Conservation (phyloP, 2,888 invertebrate genomes). For the Eupelmus urozonus region DNA sequence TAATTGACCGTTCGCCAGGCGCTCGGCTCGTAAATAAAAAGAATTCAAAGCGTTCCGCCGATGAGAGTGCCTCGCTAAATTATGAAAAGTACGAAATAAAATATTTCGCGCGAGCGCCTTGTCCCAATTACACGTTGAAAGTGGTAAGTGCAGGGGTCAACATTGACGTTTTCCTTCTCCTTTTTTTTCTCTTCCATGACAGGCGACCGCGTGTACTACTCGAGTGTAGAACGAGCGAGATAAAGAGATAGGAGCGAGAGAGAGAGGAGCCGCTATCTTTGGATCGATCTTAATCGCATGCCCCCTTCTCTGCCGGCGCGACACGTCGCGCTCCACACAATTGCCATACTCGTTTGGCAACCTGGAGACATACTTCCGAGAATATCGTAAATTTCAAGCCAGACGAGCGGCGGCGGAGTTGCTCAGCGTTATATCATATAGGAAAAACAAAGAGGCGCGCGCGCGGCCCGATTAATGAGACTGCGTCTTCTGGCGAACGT, state of each 20-base stretch:
- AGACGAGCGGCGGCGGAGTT: background rate
- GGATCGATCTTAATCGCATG: slow-evolving; percentile 41
- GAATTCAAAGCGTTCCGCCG: too few relatives aligned
- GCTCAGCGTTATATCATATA: background rate
- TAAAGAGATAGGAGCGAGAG: slow-evolving; percentile 37
- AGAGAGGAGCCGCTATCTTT: slow-evolving; percentile 24
- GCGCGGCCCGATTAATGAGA: too few relatives aligned
- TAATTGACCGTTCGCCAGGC: too few relatives aligned
- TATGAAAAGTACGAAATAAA: slow-evolving; percentile 4
- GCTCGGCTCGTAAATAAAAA: too few relatives aligned
- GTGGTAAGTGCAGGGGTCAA: slow-evolving; percentile 27
- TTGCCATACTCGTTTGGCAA: slow-evolving; percentile 38
- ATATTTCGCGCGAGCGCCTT: slow-evolving; percentile 20
- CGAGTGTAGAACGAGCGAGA: background rate
- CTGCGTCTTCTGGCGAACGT: too few relatives aligned
- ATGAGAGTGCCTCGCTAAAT: background rate
- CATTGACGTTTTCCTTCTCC: background rate
- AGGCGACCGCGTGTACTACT: background rate
- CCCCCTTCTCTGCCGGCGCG: too few relatives aligned
- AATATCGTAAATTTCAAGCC: slow-evolving; percentile 10
- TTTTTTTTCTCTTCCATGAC: too few relatives aligned
- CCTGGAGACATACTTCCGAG: slow-evolving; percentile 35
- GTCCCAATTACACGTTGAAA: slow-evolving; percentile 48
- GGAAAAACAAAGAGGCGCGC: background rate
- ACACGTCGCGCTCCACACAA: slow-evolving; percentile 3